A percentile compares a stretch with the other conserved stretches of the same genome.
These are phyloP conservation scores for Dissostichus mawsoni DNA, from an alignment of 2,113 vertebrate genomes.

Conservation along the genomic window DNA sequence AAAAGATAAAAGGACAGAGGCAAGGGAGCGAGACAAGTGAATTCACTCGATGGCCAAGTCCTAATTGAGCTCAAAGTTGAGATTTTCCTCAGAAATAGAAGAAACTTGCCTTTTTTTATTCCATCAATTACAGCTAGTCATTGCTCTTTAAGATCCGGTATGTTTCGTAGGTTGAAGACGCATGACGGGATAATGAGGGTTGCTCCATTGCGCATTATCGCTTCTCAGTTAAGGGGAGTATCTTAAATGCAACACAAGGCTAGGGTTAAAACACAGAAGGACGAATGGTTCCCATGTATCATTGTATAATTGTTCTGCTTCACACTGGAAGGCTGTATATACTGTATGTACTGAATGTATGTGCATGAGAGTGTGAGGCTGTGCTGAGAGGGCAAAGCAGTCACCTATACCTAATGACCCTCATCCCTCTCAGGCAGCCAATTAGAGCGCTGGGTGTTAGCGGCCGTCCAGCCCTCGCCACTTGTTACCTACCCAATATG, in stretches of 20 bases:
- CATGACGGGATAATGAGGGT: conserved; percentile 52
- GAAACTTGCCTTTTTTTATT: conserved; percentile 28
- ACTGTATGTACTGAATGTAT: conserved; percentile 4
- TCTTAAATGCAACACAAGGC: background rate
- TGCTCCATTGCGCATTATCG: conserved; percentile 2
- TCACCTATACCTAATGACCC: conserved; percentile 76
- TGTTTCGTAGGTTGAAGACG: conserved; percentile 40
- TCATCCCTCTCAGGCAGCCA: conserved; percentile 79
- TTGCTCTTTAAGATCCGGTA: conserved; percentile 42
- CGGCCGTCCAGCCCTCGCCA: conserved; percentile 60
- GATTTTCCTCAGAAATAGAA: conserved; percentile 27
- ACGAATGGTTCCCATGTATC: conserved; percentile 2
- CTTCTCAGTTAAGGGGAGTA: background rate
- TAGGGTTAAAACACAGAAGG: background rate
- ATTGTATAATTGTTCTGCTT: background rate
- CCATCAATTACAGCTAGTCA: conserved; percentile 62
- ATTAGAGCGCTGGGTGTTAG: conserved; percentile 77
- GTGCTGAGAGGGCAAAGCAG: conserved; percentile 54
- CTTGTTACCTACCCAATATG: conserved; percentile 75
- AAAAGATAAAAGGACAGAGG: background rate
- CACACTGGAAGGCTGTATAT: background rate
- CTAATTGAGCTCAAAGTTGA: conserved; percentile 68
- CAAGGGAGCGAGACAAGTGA: conserved; percentile 29
- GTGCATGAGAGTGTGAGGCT: background rate
- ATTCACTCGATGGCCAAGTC: conserved; percentile 20